These are phyloP conservation scores for Achlya flavicornis DNA, from an alignment of 2,888 invertebrate genomes.

Conservation along the genomic window DNA sequence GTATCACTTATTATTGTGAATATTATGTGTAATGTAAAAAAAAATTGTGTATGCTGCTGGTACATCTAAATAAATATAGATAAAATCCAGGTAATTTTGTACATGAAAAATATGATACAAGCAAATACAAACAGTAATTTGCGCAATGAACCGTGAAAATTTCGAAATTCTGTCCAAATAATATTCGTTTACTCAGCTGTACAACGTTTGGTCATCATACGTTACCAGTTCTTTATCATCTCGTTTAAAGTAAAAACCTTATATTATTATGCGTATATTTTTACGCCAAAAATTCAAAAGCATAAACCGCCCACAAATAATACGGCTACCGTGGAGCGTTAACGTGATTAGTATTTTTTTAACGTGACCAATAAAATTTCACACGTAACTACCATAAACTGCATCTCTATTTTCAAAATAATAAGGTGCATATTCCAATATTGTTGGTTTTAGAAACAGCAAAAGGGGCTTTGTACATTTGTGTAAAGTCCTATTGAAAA, in stretches of 20 bases:
- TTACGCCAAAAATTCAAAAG: slow-evolving; percentile 45
- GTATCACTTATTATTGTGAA: no score
- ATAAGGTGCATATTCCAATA: slow-evolving; percentile 37
- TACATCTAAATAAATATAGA: no score
- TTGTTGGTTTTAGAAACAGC: slow-evolving; percentile 11
- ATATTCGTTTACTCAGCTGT: slow-evolving; percentile 8
- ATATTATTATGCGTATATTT: slow-evolving; percentile 30
- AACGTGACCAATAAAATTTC: slow-evolving; percentile 26
- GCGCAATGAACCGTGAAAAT: background rate
- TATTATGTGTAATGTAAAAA: no score
- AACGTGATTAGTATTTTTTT: slow-evolving; percentile 73
- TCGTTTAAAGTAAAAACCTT: background rate
- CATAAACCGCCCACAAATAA: slow-evolving; percentile 64
- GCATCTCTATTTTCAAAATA: slow-evolving; percentile 17
- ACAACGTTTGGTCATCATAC: slow-evolving; percentile 7
- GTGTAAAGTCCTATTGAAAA: slow-evolving; percentile 65
- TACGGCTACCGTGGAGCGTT: slow-evolving; percentile 71
- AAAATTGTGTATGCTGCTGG: no score
- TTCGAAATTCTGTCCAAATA: background rate
- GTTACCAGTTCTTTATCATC: background rate
- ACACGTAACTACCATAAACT: background rate
- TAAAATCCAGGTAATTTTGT: no score
- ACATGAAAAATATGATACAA: no score
- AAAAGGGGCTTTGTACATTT: slow-evolving; percentile 36
- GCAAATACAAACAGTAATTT: background rate